Evolutionary conservation across 2,888 invertebrate genomes (phyloP).

Genomic region (Salpingus planirostris): DNA sequence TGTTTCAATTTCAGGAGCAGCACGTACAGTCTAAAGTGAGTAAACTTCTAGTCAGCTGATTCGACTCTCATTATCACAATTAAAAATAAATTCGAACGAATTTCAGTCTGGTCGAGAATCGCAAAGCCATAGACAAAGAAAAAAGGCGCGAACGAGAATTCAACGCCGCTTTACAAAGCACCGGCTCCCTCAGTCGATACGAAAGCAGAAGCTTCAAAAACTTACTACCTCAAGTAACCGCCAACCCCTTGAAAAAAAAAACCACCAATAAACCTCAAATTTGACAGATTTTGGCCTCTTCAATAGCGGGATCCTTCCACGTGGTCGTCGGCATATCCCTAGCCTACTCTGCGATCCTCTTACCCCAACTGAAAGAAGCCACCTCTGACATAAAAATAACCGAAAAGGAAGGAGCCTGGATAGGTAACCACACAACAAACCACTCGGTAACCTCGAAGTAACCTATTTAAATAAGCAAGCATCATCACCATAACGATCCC

Average conservation of each 20-base stretch:
- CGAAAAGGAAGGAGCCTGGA: conserved; percentile 41
- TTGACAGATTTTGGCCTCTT: conserved; percentile 46
- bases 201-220: conserved; percentile 9
- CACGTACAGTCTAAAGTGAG: no score
- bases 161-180: conserved; percentile 1
- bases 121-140: no score
- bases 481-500: conserved; percentile 49
- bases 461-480: no score
- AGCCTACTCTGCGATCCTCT: conserved; percentile 47
- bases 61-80: no score
- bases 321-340: conserved; percentile 48
- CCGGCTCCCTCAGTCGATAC: conserved; percentile 8
- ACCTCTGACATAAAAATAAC: conserved; percentile 27
- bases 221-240: conserved; percentile 10
- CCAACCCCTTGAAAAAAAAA: no score
- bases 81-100: no score
- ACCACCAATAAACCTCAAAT: no score
- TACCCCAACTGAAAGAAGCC: conserved; percentile 38
- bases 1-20: no score
- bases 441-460: no score
- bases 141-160: no score
- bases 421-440: conserved; percentile 39
- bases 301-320: conserved; percentile 46
- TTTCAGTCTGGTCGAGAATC: no score
- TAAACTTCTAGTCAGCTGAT: no score